A percentile compares a stretch with the other conserved stretches of the same genome.
Conservation (phyloP, 2,113 vertebrate species). For the Parotia lawesii region DNA sequence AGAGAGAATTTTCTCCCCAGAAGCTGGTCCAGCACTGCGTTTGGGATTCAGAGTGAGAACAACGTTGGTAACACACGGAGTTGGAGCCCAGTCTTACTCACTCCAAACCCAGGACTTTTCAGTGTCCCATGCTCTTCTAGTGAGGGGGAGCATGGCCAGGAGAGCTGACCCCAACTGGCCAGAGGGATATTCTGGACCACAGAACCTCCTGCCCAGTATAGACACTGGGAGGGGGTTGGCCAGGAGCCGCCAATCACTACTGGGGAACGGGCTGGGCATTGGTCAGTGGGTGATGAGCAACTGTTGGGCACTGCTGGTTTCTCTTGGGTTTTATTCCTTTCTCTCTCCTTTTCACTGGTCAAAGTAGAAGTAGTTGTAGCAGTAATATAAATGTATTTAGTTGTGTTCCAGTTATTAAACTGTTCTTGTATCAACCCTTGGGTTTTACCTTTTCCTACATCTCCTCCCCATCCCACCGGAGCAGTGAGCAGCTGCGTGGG, state of each 20-base stretch:
- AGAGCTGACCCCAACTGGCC: not conserved
- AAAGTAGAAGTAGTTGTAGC: too few species aligned
- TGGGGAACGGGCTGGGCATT: too few species aligned
- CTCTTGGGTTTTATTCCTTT: not conserved
- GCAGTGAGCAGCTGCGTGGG: fast-evolving
- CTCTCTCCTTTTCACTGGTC: not conserved
- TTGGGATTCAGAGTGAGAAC: not conserved
- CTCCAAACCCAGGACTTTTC: not conserved
- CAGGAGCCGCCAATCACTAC: not conserved
- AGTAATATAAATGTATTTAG: not conserved
- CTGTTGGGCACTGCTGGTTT: not conserved
- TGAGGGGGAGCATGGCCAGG: not conserved
- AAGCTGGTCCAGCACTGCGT: not conserved
- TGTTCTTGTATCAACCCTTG: fast-evolving
- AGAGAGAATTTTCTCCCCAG: not conserved
- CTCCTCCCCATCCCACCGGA: not conserved
- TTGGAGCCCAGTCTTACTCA: not conserved
- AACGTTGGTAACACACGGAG: not conserved
- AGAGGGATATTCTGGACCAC: not conserved
- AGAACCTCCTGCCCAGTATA: not conserved
- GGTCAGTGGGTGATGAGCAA: not conserved
- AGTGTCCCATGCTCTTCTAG: not conserved
- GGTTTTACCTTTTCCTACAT: not conserved
- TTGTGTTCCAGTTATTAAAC: not conserved
- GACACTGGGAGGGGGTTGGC: not conserved